Percentiles rank a stretch among this genome's conserved stretches.
Evolutionary conservation across 2,113 vertebrate species (phyloP).

Genomic region (Psittacula cyanocephala): DNA sequence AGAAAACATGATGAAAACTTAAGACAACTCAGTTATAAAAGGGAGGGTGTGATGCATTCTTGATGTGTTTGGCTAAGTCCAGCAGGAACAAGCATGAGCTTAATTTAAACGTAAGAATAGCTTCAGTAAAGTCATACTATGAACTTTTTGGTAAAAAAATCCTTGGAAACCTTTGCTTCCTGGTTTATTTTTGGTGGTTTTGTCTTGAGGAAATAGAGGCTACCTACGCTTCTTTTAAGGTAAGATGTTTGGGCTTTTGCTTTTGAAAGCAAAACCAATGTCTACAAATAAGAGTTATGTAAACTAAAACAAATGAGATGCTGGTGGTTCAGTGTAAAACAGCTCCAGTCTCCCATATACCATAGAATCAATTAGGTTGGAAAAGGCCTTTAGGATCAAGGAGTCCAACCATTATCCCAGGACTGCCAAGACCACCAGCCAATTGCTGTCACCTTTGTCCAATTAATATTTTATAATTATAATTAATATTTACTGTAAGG

Average conservation of each 20-base stretch:
- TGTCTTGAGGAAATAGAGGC: background rate
- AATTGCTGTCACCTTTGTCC: background rate
- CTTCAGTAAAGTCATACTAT: background rate
- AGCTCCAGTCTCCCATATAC: background rate
- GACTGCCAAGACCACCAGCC: background rate
- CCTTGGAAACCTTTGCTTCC: background rate
- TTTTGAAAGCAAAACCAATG: background rate
- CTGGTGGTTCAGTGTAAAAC: background rate
- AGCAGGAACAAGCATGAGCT: background rate
- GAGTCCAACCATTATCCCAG: too few relatives aligned
- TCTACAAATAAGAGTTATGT: background rate
- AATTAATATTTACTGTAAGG: too few relatives aligned
- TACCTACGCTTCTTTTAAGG: background rate
- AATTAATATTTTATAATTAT: background rate
- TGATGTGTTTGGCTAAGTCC: background rate
- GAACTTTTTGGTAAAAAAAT: background rate
- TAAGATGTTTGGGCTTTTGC: background rate
- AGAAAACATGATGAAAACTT: background rate
- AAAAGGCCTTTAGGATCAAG: too few relatives aligned
- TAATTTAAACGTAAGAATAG: background rate
- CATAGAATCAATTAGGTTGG: too few relatives aligned
- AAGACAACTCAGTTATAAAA: background rate
- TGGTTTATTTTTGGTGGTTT: background rate
- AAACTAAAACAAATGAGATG: background rate
- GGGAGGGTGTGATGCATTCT: background rate